Evolutionary conservation across 2,113 vertebrate genomes (phyloP), one percentile per base, ranked within the genome.

Genomic region (Ciconia maguari): DNA sequence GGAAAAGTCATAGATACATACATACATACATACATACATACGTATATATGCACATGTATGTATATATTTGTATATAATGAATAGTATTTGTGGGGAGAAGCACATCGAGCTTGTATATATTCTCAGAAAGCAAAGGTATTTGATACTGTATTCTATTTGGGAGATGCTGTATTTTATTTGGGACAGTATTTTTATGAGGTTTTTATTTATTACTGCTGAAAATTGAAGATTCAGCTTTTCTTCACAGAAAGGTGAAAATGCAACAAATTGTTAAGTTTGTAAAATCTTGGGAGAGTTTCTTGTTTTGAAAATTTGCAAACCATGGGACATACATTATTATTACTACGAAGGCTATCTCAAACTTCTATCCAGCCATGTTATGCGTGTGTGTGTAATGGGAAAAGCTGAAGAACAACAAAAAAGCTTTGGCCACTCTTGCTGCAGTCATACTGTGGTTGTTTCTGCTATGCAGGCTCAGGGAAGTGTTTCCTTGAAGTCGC

Each of bases 41-140:
- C 1, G 5, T 13, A 30, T 46, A 7, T 29, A 41, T 52, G 21
- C 15, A n/a, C 7, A 16, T 36, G 2, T 16, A 38, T 0, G 0
- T 21, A 10, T 27, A 4, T 34, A 41, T n/a, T n/a, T 55, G 14
- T 32, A 27, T 29, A 19, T 5, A n/a, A 9, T 41, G 8, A 46
- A 26, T 22, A 52, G 16, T 58, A 24, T 66, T 89, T 64, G 13
- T 74, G 36, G 8, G 9, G 16, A 78, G 78, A 64, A n/a, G 7
- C 11, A 13, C 4, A 3, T 2, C 11, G 11, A 85, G 3, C 18
- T 60, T 66, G 12, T 17, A 19, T 8, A 10, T 41, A 34, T 49
- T 69, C 19, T 49, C 42, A 20, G 46, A 72, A 82, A 89, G 19
- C 3, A 64, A 62, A 79, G 2, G 1, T 58, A 15, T 62, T 74